Conservation (phyloP, 1,140 invertebrate species). For the Heliothis virescens region DNA sequence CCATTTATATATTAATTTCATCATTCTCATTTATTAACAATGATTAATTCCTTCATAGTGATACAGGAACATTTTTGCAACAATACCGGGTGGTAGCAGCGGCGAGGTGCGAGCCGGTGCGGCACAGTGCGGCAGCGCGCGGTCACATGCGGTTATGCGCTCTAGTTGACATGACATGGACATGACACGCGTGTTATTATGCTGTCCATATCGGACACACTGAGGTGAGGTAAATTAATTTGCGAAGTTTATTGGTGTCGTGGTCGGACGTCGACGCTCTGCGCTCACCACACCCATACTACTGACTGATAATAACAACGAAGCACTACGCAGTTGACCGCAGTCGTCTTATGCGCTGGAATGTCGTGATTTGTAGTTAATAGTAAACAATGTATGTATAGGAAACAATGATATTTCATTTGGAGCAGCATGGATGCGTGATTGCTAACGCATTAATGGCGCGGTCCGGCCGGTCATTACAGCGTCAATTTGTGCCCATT, state of each 20-base stretch:
- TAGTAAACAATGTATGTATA: not conserved
- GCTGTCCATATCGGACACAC: not conserved
- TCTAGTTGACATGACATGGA: not conserved
- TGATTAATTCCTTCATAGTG: too few species aligned
- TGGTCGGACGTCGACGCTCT: not conserved
- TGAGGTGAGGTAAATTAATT: conserved; percentile 6
- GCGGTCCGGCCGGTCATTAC: conserved; percentile 29
- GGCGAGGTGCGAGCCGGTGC: not conserved
- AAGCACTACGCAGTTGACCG: too few species aligned
- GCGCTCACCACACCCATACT: too few species aligned
- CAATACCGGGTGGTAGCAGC: not conserved
- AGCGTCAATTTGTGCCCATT: conserved; percentile 31
- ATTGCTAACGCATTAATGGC: conserved; percentile 38
- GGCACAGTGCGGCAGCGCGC: not conserved
- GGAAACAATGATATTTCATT: not conserved
- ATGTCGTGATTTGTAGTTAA: not conserved
- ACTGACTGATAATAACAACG: too few species aligned
- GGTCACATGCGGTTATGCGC: not conserved
- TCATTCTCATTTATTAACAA: too few species aligned
- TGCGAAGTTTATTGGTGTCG: not conserved
- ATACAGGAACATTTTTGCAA: too few species aligned
- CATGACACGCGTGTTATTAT: not conserved
- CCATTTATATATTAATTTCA: too few species aligned
- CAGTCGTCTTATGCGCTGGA: too few species aligned
- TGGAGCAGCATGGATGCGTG: not conserved